These are phyloP conservation scores for Gallinago jamesoni DNA, from an alignment of 2,113 vertebrate species.

Conservation along the genomic window DNA sequence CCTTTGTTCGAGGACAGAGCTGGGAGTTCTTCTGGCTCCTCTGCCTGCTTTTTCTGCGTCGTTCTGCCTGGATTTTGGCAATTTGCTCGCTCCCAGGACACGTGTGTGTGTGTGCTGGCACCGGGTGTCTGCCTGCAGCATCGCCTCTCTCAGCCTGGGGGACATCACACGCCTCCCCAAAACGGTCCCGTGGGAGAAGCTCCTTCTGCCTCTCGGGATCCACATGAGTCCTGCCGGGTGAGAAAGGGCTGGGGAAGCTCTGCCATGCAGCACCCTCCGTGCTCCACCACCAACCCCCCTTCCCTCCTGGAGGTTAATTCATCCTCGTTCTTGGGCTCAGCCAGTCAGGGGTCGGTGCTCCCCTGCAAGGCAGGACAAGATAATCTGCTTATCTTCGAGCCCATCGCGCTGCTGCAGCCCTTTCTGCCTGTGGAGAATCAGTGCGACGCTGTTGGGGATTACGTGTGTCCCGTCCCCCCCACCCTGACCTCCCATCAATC, in stretches of 20 bases:
- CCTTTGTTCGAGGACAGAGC: background rate
- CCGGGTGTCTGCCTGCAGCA: accelerated
- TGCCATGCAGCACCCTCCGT: accelerated
- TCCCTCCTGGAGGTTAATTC: background rate
- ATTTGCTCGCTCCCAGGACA: accelerated
- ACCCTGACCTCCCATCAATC: background rate
- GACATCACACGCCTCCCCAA: accelerated
- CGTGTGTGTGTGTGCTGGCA: accelerated
- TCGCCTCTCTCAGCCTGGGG: background rate
- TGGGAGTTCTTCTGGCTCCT: background rate
- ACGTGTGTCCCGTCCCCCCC: background rate
- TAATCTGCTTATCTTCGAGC: constrained; percentile 36
- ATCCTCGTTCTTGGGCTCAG: background rate
- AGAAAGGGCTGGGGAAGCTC: background rate
- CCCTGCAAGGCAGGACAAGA: background rate
- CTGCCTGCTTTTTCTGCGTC: background rate
- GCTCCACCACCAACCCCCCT: background rate
- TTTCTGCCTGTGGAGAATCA: background rate
- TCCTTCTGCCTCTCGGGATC: accelerated
- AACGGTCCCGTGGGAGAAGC: accelerated
- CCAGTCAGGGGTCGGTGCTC: background rate
- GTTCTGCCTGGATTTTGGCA: background rate
- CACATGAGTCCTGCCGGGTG: accelerated
- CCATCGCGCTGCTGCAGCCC: background rate
- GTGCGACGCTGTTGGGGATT: background rate